phyloP scores from a whole-genome alignment of 2,797 vertebrate species.

The Botia kubotai region DNA sequence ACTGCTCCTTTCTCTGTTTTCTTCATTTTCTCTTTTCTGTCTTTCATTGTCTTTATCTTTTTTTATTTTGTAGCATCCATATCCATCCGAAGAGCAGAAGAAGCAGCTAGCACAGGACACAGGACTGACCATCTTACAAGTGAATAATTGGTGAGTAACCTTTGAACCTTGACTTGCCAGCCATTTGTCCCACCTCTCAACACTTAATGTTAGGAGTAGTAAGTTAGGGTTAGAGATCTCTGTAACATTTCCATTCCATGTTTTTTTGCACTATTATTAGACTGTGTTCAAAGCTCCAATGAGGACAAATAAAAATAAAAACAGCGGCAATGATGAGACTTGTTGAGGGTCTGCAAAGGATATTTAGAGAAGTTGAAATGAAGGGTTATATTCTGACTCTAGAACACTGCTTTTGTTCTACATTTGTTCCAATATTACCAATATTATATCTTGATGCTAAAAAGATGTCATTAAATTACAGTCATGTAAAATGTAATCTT shows the following conservation, averaged over 20 bases:
- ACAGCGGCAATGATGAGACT: constrained; percentile 8
- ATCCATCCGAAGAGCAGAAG: constrained; percentile 98
- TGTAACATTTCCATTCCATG: constrained; percentile 37
- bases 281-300: constrained; percentile 7
- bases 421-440: background rate
- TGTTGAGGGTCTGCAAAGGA: too few species aligned
- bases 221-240: constrained; percentile 9
- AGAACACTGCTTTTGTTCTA: too few species aligned
- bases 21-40: background rate
- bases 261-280: constrained; percentile 36
- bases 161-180: constrained; percentile 29
- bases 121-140: constrained; percentile 97
- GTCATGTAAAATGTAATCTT: background rate
- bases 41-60: background rate
- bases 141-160: constrained; percentile 93
- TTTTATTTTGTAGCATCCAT: constrained; percentile 89
- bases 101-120: constrained; percentile 98
- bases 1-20: background rate
- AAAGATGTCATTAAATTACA: background rate
- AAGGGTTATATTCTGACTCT: background rate
- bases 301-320: constrained; percentile 26
- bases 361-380: background rate
- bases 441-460: background rate
- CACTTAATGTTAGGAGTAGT: background rate
- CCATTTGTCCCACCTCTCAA: constrained; percentile 23